phyloP scores from a whole-genome alignment of 2,113 vertebrate genomes.

The Callaeas wilsoni region DNA sequence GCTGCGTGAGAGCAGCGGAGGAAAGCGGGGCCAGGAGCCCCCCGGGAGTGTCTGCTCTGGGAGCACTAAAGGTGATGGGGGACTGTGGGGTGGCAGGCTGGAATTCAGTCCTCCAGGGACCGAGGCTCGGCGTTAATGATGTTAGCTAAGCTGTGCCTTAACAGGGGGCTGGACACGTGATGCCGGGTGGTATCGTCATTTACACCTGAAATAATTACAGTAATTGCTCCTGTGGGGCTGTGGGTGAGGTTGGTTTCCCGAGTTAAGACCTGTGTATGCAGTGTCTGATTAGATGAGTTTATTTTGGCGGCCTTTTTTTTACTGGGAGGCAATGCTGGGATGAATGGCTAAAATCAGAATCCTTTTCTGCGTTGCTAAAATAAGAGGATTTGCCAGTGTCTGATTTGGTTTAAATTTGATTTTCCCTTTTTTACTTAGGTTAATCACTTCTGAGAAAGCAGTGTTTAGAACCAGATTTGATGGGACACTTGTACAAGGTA shows the following conservation, averaged over 20 bases:
- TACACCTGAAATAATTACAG: background rate
- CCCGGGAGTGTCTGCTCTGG: background rate
- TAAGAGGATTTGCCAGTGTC: background rate
- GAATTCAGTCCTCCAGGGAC: background rate
- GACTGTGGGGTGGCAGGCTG: background rate
- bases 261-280: background rate
- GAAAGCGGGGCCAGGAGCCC: background rate
- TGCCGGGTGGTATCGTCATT: background rate
- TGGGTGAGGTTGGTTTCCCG: background rate
- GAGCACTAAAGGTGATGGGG: background rate
- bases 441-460: background rate
- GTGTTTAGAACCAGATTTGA: background rate
- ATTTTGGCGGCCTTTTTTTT: background rate
- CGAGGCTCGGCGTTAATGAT: background rate
- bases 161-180: background rate
- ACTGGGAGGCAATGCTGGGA: background rate
- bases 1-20: background rate
- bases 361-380: background rate
- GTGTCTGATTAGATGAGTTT: background rate
- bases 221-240: background rate
- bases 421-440: background rate
- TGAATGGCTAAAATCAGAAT: background rate
- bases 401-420: background rate
- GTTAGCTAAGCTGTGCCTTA: background rate
- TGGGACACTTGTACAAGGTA: constrained; percentile 40